phyloP scores from a whole-genome alignment of 2,888 invertebrate species.

The Nomada lathburiana region DNA sequence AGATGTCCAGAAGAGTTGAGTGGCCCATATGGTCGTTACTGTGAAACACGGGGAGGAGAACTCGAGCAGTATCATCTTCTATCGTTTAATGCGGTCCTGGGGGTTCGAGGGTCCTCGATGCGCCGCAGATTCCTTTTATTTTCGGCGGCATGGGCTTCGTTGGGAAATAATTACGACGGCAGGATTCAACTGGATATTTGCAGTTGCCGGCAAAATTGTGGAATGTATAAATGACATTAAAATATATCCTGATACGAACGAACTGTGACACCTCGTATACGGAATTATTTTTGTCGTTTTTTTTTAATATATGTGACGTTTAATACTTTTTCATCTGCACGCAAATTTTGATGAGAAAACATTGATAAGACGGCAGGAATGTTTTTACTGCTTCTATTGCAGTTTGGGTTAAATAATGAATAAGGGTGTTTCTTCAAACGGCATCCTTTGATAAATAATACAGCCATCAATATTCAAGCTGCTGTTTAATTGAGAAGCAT shows the following conservation, averaged over 20 bases:
- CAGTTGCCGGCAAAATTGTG: too few species aligned
- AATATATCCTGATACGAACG: too few species aligned
- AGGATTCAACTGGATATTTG: too few species aligned
- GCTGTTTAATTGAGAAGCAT: not conserved
- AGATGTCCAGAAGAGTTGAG: constrained; percentile 74
- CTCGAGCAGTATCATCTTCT: constrained; percentile 58
- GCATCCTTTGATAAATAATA: not conserved
- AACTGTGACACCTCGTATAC: too few species aligned
- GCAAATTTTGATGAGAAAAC: too few species aligned
- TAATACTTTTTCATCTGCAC: not conserved
- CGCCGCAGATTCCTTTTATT: not conserved
- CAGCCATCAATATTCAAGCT: not conserved
- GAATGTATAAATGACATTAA: too few species aligned
- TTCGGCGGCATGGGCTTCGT: not conserved
- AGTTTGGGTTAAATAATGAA: too few species aligned
- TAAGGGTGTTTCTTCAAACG: too few species aligned
- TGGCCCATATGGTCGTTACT: constrained; percentile 66
- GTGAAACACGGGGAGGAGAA: not conserved
- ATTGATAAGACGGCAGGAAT: too few species aligned
- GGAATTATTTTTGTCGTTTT: not conserved
- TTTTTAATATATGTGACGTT: not conserved
- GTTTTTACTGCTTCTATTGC: too few species aligned
- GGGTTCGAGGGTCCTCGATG: not conserved
- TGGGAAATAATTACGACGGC: not conserved
- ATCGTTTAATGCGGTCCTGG: constrained; percentile 24